Evolutionary conservation across 2,797 vertebrate species (phyloP).

Genomic region (Cirrhinus mrigala): DNA sequence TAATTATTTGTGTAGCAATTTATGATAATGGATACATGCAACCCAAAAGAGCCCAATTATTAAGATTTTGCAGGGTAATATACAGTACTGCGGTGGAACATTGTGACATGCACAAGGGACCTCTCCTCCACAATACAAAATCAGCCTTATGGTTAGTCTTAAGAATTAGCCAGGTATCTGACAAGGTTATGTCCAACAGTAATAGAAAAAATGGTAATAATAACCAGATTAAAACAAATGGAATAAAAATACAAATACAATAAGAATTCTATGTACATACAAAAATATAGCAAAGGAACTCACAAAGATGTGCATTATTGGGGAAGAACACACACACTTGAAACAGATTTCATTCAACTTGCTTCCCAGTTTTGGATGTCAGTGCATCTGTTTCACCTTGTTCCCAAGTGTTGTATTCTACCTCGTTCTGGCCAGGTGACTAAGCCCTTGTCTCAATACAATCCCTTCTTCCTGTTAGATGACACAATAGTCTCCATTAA

Average conservation of each 20-base stretch:
- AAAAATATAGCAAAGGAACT: slow-evolving; percentile 95
- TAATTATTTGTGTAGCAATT: background rate
- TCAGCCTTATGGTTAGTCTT: slow-evolving; percentile 50
- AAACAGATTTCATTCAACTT: slow-evolving; percentile 61
- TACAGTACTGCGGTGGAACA: slow-evolving; percentile 43
- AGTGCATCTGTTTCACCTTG: slow-evolving; percentile 60
- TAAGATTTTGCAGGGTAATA: slow-evolving; percentile 22
- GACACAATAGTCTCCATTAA: slow-evolving; percentile 34
- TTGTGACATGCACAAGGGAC: slow-evolving; percentile 48
- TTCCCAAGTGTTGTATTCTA: slow-evolving; percentile 48
- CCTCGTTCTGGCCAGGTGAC: slow-evolving; percentile 55
- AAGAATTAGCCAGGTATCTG: slow-evolving; percentile 60
- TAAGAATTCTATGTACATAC: slow-evolving; percentile 82
- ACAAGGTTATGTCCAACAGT: slow-evolving; percentile 64
- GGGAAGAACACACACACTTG: slow-evolving; percentile 55
- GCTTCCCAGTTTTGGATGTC: slow-evolving; percentile 54
- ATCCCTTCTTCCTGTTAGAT: slow-evolving; percentile 45
- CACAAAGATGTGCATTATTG: slow-evolving; percentile 72
- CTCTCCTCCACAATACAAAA: slow-evolving; percentile 60
- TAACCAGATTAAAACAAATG: slow-evolving; percentile 73
- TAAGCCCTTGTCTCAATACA: slow-evolving; percentile 50
- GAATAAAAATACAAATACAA: slow-evolving; percentile 80
- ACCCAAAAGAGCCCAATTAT: slow-evolving; percentile 42
- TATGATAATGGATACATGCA: slow-evolving; percentile 22
- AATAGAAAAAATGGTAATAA: slow-evolving; percentile 67